These are phyloP conservation scores for Rhinopomastus cyanomelas DNA, from an alignment of 2,113 vertebrate genomes.

Conservation along the genomic window DNA sequence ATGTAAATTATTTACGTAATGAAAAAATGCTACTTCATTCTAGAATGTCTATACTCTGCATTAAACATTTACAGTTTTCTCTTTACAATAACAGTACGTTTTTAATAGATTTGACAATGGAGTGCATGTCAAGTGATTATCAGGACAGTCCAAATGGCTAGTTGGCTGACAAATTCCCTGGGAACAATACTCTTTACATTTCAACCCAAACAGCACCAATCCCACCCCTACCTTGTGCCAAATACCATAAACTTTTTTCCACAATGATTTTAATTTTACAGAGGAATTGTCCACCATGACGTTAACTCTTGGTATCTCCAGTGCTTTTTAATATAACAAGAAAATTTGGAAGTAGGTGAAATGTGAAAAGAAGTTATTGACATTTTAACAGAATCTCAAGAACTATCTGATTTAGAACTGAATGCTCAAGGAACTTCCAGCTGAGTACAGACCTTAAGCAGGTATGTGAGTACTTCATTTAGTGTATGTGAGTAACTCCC, in stretches of 20 bases:
- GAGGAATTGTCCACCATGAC: background rate
- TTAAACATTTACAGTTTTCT: background rate
- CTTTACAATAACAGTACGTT: background rate
- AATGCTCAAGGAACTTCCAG: background rate
- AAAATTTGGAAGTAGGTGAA: background rate
- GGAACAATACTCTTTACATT: background rate
- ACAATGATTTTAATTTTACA: background rate
- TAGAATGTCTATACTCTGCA: background rate
- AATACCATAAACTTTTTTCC: background rate
- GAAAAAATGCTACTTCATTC: background rate
- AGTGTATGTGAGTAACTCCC: background rate
- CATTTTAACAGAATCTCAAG: background rate
- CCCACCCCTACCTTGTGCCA: background rate
- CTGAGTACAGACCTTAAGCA: background rate
- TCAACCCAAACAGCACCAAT: background rate
- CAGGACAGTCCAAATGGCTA: background rate
- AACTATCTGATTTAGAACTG: background rate
- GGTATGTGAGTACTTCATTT: background rate
- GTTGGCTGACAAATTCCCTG: background rate
- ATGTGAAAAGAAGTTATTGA: background rate
- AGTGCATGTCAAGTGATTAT: background rate
- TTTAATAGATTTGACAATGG: background rate
- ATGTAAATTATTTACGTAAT: background rate
- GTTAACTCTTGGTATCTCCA: background rate
- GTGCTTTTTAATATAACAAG: background rate